Base-by-base conservation (phyloP, 2,113 vertebrate species). In the Actinemys pallida region DNA sequence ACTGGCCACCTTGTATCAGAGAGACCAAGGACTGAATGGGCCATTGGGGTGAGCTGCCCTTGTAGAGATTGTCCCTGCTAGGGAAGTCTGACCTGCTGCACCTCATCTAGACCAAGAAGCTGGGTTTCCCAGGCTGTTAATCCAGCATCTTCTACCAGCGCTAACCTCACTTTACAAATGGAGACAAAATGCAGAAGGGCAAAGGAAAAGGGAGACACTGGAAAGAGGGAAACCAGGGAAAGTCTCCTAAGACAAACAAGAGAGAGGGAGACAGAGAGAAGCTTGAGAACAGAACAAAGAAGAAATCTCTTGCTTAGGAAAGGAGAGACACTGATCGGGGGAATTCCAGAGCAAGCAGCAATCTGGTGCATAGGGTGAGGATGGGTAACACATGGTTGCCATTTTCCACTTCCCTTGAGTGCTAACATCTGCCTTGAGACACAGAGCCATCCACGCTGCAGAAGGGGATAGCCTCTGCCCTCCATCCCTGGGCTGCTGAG, bases 331-430 rank as follows among this genome's bases (percentile, higher is more conserved):
- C 13, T 69, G 19, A 83, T 19, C 11, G 11, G 29, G 29, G 31
- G 39, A 69, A 50, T 1, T 65, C 86, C 62, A 75, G 89, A 47
- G 1, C 2, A 35, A 53, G 87, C 57, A 83, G 65, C 87, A 89
- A 65, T 20, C 11, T 50, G 8, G 47, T 42, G 57, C 57, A 1
- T 1, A 45, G 52, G 9, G 31, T 19, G 31, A 12, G 20, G 27
- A 2, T 3, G 0, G 17, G 2, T 24, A n/a, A 76, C 10, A 1
- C 45, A 35, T 1, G 2, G 0, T 1, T 8, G n/a, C 8, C 8
- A 9, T 72, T 39, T 39, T n/a, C 65, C 65, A 39, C 65, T 22
- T n/a, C 27, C 8, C n/a, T 22, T n/a, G 4, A 72, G n/a, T 10
- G 16, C n/a, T 17, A 72, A 20, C 16, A 19, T 72, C 35, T n/a